A percentile compares a stretch with the other conserved stretches of the same genome.
Evolutionary conservation across 2,797 vertebrate species (phyloP).

Genomic region (Anguilla pacifica): DNA sequence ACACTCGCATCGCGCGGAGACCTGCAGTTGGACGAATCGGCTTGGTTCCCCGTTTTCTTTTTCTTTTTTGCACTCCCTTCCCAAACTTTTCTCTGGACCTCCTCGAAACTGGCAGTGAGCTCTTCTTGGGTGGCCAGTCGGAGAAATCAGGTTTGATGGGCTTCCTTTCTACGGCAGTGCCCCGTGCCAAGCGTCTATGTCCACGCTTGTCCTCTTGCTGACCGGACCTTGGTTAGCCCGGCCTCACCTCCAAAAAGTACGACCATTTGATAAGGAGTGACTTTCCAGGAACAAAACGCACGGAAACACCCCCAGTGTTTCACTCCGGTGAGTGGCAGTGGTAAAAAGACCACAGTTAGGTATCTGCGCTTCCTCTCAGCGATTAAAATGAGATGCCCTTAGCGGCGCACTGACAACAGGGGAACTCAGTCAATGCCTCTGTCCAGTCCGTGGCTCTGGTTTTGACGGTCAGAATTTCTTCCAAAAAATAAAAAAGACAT

Average conservation of each 20-base stretch:
- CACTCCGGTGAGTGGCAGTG: constrained; percentile 26
- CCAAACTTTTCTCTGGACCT: constrained; percentile 56
- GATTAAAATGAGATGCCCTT: constrained; percentile 23
- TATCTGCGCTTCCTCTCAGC: constrained; percentile 27
- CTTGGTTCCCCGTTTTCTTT: constrained; percentile 78
- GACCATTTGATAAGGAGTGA: constrained; percentile 28
- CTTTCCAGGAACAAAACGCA: constrained; percentile 26
- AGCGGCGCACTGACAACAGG: constrained; percentile 50
- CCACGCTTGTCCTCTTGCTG: constrained; percentile 13
- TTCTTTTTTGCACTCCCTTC: constrained; percentile 62
- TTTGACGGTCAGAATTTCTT: constrained; percentile 37
- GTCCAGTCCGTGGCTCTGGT: constrained; percentile 41
- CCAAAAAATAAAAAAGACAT: not conserved
- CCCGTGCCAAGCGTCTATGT: constrained; percentile 18
- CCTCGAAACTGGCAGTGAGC: constrained; percentile 26
- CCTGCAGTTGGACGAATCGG: constrained; percentile 79
- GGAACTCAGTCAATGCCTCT: constrained; percentile 43
- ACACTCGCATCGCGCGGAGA: constrained; percentile 97
- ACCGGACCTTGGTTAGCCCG: constrained; percentile 21
- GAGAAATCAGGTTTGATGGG: constrained; percentile 18
- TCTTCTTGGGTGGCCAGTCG: constrained; percentile 11
- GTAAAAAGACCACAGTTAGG: constrained; percentile 21
- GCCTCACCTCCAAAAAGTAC: constrained; percentile 27
- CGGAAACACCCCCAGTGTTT: constrained; percentile 26
- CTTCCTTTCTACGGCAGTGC: constrained; percentile 14